Evolutionary conservation across 2,888 invertebrate species (phyloP), one percentile per base, ranked within the genome.

Genomic region (Noctuana brunneofusca): DNA sequence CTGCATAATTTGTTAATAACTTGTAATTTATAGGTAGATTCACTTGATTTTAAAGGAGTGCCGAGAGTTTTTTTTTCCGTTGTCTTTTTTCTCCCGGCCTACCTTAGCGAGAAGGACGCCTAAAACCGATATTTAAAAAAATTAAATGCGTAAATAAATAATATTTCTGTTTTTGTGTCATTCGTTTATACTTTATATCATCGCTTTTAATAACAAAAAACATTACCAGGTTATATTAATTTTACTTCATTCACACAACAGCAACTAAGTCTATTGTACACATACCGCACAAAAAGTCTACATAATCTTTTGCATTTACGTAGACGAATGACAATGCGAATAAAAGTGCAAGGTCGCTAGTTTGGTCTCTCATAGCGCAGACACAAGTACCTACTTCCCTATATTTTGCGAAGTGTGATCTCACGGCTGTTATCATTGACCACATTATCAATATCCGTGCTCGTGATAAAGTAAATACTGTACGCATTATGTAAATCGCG

Each of bases 401-500:
- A 71, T 75, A 73, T 76, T 76, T 74, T 66, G 71, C 70, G 68
- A 72, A 27, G 64, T 59, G 70, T 79, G 83, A 82, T 81, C 81
- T 83, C 77, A 81, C 72, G 69, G 57, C 57, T 66, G 69, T 80
- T 83, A 84, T 83, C 81, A 74, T 67, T 60, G 70, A 68, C 69
- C 69, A 64, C 68, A 66, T 76, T 77, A 81, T 79, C 78, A 76
- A 80, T 82, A 80, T 79, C 75, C 78, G 74, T 67, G 71, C 72
- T 59, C 68, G 14, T 41, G 50, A 82, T 78, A 80, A 75, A 76
- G 75, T 75, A 79, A 79, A 80, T 80, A 80, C 63, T 73, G 71
- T 75, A 77, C 73, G 71, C 76, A 76, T 81, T 84, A 86, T 88
- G 86, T 85, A 86, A 86, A 86, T 84, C 78, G 79, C 78, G 89